These are phyloP conservation scores for Thymallus thymallus DNA, from an alignment of 2,113 vertebrate genomes.

Conservation along the genomic window DNA sequence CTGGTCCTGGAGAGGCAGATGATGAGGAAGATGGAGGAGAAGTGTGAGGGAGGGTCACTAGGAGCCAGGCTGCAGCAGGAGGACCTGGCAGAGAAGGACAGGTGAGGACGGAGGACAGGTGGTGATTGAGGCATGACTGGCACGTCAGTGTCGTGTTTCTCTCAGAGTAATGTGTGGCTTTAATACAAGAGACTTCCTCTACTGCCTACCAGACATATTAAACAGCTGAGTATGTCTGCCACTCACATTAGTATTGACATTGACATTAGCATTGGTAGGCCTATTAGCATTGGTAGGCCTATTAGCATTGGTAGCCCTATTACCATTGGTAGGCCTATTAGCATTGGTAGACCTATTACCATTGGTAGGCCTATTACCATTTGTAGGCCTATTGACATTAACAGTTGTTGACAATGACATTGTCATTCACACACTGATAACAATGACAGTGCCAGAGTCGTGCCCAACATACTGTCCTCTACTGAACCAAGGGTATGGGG, in stretches of 20 bases:
- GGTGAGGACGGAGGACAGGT: constrained; percentile 60
- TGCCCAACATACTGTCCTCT: neutral
- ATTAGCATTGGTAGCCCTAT: too few relatives aligned
- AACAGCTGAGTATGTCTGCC: neutral
- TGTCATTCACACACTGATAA: neutral
- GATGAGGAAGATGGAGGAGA: constrained; percentile 63
- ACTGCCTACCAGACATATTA: neutral
- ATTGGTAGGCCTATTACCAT: too few relatives aligned
- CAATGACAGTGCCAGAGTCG: neutral
- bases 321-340: too few relatives aligned
- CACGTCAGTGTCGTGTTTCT: neutral
- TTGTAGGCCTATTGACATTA: too few relatives aligned
- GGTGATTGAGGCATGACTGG: neutral
- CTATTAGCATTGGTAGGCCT: too few relatives aligned
- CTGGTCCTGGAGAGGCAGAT: constrained; percentile 76
- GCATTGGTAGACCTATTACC: too few relatives aligned
- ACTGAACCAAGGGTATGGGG: neutral
- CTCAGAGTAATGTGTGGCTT: neutral
- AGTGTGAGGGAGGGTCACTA: constrained; percentile 2
- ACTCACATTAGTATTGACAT: neutral
- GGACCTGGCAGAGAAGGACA: constrained; percentile 68
- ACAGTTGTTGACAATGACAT: neutral
- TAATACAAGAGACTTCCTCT: neutral
- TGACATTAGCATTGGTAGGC: neutral
- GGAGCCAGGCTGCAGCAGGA: constrained; percentile 18